A percentile compares a stretch with the other conserved stretches of the same genome.
These are phyloP conservation scores for Apogon hyalosoma DNA, from an alignment of 2,797 vertebrate species.

Conservation along the genomic window DNA sequence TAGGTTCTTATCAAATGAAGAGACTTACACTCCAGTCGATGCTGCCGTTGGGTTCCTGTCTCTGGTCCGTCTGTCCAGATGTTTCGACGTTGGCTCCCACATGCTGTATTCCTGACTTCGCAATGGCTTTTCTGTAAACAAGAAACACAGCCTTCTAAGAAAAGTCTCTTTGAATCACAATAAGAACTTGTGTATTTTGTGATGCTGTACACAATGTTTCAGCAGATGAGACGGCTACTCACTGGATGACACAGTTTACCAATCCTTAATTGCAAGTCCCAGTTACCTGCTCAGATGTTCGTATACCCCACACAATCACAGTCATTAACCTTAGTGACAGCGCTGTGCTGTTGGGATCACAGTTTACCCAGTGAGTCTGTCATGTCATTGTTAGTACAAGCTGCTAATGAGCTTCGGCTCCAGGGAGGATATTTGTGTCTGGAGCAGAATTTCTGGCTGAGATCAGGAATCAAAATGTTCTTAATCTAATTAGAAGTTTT, in stretches of 20 bases:
- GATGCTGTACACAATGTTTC: not conserved
- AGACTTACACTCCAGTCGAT: conserved; percentile 96
- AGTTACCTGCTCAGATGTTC: not conserved
- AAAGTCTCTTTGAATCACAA: not conserved
- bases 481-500: not conserved
- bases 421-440: conserved; percentile 48
- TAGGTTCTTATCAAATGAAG: no score
- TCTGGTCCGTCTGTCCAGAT: conserved; percentile 73
- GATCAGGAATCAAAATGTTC: not conserved
- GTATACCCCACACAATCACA: not conserved
- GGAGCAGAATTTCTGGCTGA: conserved; percentile 35
- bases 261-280: no score
- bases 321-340: conserved; percentile 42
- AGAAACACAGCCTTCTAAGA: not conserved
- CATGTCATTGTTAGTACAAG: conserved; percentile 19
- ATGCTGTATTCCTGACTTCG: conserved; percentile 90
- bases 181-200: not conserved
- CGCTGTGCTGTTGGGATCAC: conserved; percentile 41
- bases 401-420: conserved; percentile 60
- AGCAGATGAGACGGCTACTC: no score
- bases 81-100: conserved; percentile 71
- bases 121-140: conserved; percentile 91
- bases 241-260: no score
- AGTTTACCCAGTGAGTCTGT: conserved; percentile 6
- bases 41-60: conserved; percentile 86